Conservation (phyloP, 2,888 invertebrate species). For the Mesorhabditis belari region DNA sequence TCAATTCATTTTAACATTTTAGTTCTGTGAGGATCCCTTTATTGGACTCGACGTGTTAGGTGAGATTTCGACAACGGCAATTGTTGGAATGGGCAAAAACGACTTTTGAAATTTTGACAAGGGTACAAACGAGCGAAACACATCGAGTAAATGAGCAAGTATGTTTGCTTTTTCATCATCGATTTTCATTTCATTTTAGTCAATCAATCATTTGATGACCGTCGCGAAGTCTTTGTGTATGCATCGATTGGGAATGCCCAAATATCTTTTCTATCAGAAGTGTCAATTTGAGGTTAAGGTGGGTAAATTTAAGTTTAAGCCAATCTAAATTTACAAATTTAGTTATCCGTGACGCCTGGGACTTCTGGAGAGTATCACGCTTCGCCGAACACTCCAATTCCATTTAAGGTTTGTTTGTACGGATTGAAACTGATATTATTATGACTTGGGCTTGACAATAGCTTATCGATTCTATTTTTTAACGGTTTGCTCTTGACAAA, state of each 20-base stretch:
- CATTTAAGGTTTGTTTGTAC: no score
- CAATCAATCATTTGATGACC: background rate
- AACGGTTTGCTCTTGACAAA: no score
- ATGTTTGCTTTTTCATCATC: background rate
- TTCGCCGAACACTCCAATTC: no score
- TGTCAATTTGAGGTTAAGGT: background rate
- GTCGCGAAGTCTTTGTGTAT: background rate
- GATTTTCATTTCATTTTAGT: background rate
- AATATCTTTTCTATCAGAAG: background rate
- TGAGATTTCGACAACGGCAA: background rate
- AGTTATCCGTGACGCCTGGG: background rate
- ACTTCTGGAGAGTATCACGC: background rate
- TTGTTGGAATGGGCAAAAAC: background rate
- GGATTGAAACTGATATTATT: no score
- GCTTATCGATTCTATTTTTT: no score
- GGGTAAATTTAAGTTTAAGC: no score
- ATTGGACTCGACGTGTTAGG: background rate
- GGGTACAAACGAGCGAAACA: background rate
- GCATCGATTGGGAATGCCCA: background rate
- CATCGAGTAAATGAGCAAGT: background rate
- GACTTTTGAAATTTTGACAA: background rate
- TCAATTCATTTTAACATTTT: background rate
- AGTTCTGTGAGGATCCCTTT: background rate
- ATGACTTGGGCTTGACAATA: no score
- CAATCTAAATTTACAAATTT: no score